phyloP scores from a whole-genome alignment of 2,888 invertebrate genomes.

The Heliconius ethilla region DNA sequence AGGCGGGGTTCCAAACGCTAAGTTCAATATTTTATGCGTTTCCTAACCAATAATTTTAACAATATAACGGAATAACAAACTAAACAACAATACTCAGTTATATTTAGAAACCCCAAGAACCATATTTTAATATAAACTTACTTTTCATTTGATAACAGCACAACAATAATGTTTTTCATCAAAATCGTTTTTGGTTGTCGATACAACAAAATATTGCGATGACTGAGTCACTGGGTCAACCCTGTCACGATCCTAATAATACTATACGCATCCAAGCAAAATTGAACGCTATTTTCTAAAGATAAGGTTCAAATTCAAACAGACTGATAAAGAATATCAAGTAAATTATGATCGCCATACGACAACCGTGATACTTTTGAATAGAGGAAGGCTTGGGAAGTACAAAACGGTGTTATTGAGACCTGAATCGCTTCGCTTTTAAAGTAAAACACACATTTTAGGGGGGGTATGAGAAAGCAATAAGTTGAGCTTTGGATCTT shows the following conservation, averaged over 20 bases:
- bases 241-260: conserved; percentile 38
- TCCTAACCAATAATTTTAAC: too few relatives aligned
- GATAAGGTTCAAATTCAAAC: conserved; percentile 3
- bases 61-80: neutral
- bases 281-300: neutral
- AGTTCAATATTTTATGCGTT: too few relatives aligned
- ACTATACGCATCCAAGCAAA: neutral
- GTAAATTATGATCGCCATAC: conserved; percentile 40
- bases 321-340: conserved; percentile 26
- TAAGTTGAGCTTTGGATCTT: neutral
- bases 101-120: neutral
- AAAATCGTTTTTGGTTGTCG: conserved; percentile 28
- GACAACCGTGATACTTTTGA: conserved; percentile 36
- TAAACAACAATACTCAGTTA: neutral
- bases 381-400: conserved; percentile 32
- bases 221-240: conserved; percentile 41
- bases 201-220: conserved; percentile 37
- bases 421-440: conserved; percentile 17
- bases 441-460: conserved; percentile 24
- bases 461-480: neutral
- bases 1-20: too few relatives aligned
- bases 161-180: conserved; percentile 21
- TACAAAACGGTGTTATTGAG: conserved; percentile 36
- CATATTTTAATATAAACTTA: conserved; percentile 1
- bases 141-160: neutral